phyloP scores from a whole-genome alignment of 2,113 vertebrate species.

The Gavialis gangeticus region DNA sequence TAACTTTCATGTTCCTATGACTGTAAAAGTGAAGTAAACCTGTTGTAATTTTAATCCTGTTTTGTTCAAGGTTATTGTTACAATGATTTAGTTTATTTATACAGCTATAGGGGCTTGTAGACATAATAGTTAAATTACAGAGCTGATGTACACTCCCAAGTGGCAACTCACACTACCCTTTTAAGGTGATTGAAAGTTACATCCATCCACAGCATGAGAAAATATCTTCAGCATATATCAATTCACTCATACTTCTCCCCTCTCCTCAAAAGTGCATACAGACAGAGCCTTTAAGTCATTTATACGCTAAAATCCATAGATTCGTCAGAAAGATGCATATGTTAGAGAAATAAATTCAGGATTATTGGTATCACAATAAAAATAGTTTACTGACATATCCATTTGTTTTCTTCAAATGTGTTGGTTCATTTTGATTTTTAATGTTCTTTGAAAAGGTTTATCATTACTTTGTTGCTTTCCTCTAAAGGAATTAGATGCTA shows the following conservation, averaged over 20 bases:
- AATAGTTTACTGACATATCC: neutral
- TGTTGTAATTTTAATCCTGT: no score
- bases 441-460: neutral
- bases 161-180: no score
- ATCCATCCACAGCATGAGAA: neutral
- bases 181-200: no score
- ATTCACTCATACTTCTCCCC: fast-evolving
- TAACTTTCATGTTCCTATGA: no score
- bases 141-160: no score
- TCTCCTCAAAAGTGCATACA: neutral
- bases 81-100: no score
- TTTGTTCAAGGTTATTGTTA: no score
- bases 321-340: neutral
- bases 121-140: no score
- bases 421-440: neutral
- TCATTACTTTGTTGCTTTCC: neutral
- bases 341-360: neutral
- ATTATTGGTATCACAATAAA: neutral
- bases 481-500: neutral
- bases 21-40: no score
- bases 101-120: no score
- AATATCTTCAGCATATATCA: neutral
- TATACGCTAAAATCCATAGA: neutral
- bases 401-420: neutral
- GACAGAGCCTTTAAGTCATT: neutral